Evolutionary conservation across 2,797 vertebrate species (phyloP), one percentile per base, ranked within the genome.

Genomic region (Buceros bicornis): DNA sequence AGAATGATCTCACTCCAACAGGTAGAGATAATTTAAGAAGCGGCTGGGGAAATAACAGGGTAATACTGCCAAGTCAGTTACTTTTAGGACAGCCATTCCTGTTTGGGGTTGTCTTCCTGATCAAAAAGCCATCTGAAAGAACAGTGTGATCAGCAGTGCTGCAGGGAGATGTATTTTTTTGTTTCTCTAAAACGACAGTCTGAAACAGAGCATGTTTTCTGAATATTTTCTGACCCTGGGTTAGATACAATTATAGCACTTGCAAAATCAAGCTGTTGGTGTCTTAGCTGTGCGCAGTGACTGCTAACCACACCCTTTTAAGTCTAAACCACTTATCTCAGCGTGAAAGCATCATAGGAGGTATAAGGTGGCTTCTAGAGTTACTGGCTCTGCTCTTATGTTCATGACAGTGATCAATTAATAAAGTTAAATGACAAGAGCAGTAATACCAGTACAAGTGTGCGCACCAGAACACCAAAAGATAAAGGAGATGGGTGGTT

Each of bases 281-380:
- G 95, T 87, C 96, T 97, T 95, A 97, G 94, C 96, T 70, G 61
- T 60, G 80, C 90, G 31, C 64, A 22, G 72, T 95, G 97, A 96
- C 97, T 98, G 98, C 98, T 98, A 97, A 98, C 98, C 97, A 95
- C 98, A 98, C 97, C 98, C 97, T 98, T 37, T 94, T 96, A 96
- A 97, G 93, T 97, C 91, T 97, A 87, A 90, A 89, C 97, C 97
- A 95, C 86, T 93, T 84, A 77, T 94, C 95, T 95, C 74, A 35
- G 92, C 89, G 96, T 97, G 97, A 98, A 98, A 98, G 97, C 97
- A 95, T 96, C 97, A 96, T 89, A 98, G 98, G 98, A 99, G 98
- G 98, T 98, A 93, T 70, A 89, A 96, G 47, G 97, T 98, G 98
- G 98, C 98, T 98, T 98, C 97, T 95, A 89, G 84, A 90, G 66